Base-by-base conservation (phyloP, 1,140 invertebrate species). In the Aleiodes sp. region DNA sequence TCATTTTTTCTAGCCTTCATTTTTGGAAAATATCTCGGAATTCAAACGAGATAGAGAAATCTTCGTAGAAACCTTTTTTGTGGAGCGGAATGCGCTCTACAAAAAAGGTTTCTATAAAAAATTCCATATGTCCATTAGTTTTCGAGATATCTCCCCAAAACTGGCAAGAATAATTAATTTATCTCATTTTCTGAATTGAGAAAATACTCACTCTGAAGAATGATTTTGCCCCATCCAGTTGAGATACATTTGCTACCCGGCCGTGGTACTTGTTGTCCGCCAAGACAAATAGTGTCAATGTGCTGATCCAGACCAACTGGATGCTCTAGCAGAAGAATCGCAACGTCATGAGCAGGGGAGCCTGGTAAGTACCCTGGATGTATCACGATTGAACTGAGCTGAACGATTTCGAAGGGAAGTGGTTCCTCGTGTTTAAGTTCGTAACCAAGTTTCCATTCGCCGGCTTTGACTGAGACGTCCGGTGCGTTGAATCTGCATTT, bases 371-470 rank as follows among this genome's bases (percentile, higher is more conserved):
- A 96, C 1, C 86, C 82, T 0, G 94, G 94, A 84, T 96, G 94
- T 4, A 88, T 75, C 0, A 91, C 86, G 46, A 95, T 92, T 0
- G 88, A 86, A 4, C 88, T 87, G 0, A 94, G 92, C 26, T 90
- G 88, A 0, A 91, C 87, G 19, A 93, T 90, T 78, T 95, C 92
- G 86, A 93, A 93, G 0, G 93, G 91, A 16, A 93, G 82, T 0
- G 93, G 93, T 78, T 94, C 93, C 60, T 93, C 91, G 57, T 86
- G 78, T 67, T 80, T 76, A 4, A 84, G 72, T 65, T 92, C 91
- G 68, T 92, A 90, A 31, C 92, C 91, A n/a, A 94, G 86, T 80
- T 94, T 93, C 92, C 93, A 95, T 90, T 94, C 93, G 7, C 94
- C 94, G 2, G 92, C 90, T 79, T 94, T 94, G 57, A 95, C 89